phyloP scores from a whole-genome alignment of 2,113 vertebrate genomes.

The Glaucidium brasilianum region DNA sequence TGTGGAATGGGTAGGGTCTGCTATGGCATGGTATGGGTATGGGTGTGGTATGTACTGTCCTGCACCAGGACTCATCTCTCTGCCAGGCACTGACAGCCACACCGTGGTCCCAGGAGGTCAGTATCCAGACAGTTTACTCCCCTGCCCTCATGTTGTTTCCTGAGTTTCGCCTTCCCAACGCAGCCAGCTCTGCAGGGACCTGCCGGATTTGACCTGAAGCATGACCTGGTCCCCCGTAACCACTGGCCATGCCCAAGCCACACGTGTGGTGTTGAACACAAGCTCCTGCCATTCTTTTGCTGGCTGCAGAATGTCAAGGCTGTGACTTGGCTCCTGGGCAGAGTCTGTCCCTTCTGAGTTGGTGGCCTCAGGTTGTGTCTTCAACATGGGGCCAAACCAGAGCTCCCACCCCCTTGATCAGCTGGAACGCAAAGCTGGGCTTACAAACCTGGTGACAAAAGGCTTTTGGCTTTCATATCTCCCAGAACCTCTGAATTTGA shows the following conservation, averaged over 20 bases:
- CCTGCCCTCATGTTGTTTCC: background rate
- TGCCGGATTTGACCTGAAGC: background rate
- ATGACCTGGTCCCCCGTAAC: background rate
- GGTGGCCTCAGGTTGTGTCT: background rate
- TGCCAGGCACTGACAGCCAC: background rate
- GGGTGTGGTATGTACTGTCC: background rate
- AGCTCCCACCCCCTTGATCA: no score
- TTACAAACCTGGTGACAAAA: background rate
- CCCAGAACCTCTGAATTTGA: background rate
- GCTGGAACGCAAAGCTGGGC: background rate
- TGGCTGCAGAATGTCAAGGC: background rate
- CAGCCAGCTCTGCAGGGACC: background rate
- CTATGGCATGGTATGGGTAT: no score
- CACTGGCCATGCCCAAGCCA: background rate
- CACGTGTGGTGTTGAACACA: no score
- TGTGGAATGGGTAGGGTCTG: background rate
- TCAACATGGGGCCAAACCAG: background rate
- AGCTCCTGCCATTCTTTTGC: background rate
- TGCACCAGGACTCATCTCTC: background rate
- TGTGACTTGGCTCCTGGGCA: background rate
- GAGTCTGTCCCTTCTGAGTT: background rate
- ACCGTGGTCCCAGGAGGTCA: background rate
- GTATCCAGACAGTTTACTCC: background rate
- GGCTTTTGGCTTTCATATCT: background rate
- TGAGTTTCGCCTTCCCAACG: background rate